Evolutionary conservation across 2,113 vertebrate species (phyloP), one percentile per base, ranked within the genome.

Genomic region (Gadus macrocephalus): DNA sequence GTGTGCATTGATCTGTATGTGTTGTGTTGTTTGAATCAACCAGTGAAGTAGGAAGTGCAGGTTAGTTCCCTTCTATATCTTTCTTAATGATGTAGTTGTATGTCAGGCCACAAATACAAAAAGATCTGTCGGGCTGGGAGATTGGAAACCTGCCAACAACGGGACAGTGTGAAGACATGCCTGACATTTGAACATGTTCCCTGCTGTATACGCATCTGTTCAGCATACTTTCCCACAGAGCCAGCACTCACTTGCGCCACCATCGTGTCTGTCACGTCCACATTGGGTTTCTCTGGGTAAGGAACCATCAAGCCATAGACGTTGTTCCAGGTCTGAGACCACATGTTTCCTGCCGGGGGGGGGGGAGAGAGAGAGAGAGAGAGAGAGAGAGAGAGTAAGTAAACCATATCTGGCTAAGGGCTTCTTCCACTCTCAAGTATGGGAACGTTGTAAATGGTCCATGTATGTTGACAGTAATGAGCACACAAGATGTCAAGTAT

Each of bases 291-390:
- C 28, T 89, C 71, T 0, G 97, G 95, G 85, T 93, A 98, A 67
- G 97, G 96, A 58, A 95, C 86, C 93, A 98, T 94, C 91, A 94
- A 85, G 64, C 91, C 85, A 0, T 97, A 99, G 81, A 99, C 90
- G 75, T 95, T 98, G 78, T 96, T 96, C 97, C 97, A 99, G 68
- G 93, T 94, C 85, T 99, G 97, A 67, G 95, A 92, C 96, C 96
- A 99, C 97, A 99, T 98, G 81, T 98, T 93, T 78, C 97, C 97
- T 99, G 74, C 38, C 64, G 8, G n/a, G 76, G 65, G 38, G 4
- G 11, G 1, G 38, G 1, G 38, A 11, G 11, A 42, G 3, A 42
- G 38, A 3, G 38, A 42, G 38, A 42, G 38, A 11, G 38, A 11
- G 38, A 42, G 38, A 11, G 38, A 11, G 38, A 42, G 38, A 11